Evolutionary conservation across 2,113 vertebrate genomes (phyloP), one percentile per base, ranked within the genome.

Genomic region (Campylorhamphus procurvoides): DNA sequence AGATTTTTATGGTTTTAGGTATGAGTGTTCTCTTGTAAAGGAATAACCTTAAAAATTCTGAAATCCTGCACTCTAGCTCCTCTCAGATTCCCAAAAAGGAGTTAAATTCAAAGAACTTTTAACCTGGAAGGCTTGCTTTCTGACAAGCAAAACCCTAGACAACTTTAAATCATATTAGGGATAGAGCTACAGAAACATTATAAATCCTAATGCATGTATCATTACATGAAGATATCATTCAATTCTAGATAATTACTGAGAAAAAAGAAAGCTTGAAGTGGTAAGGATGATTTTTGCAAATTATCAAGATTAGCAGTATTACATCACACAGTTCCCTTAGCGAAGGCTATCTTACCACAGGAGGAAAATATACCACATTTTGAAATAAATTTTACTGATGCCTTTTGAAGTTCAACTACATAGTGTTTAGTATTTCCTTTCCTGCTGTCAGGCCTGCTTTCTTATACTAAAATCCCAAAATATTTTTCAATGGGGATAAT

Each of bases 281-380:
- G 37, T 60, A 75, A 49, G 23, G 20, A 31, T 53, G n/a, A 60
- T 31, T 71, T 89, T 59, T 66, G 31, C 20, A 74, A 83, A 40
- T 67, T 2, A 19, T 76, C 15, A 50, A 71, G 39, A 55, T 53
- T 11, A 60, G 6, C 53, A 68, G 6, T 42, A 50, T 56, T 49
- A 67, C 14, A 59, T 40, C 13, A 42, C 23, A 35, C 14, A 66
- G 0, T 63, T 87, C 29, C 27, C 3, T 7, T 27, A 39, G 33
- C 20, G 75, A 74, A 47, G 12, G n/a, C 6, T 55, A 27, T 46
- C 33, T 53, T 44, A 80, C 18, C 14, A 19, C 4, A 23, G 23
- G 18, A 15, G 16, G 28, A 17, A 2, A 0, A 12, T 9, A 28
- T 27, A 7, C 10, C 9, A 18, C 0, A 0, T 74, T 93, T 68